These are phyloP conservation scores for Albula goreensis DNA, from an alignment of 2,113 vertebrate genomes.

Conservation along the genomic window DNA sequence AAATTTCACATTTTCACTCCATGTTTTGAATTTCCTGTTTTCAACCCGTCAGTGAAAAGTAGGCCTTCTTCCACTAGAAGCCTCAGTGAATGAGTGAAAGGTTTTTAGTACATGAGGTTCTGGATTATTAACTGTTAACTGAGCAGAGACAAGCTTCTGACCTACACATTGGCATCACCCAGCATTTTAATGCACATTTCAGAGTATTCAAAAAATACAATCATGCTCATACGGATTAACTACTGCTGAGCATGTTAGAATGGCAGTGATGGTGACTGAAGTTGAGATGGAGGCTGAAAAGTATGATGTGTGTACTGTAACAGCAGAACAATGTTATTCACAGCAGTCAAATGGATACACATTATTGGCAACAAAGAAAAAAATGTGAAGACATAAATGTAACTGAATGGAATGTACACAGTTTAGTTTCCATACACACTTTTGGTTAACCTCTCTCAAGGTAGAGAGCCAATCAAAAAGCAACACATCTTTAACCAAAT, in stretches of 20 bases:
- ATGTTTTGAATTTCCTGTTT: not conserved
- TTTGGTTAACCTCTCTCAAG: not conserved
- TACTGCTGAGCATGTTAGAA: not conserved
- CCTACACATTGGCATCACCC: not conserved
- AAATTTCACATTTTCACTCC: not conserved
- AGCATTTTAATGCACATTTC: not conserved
- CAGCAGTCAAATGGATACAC: not conserved
- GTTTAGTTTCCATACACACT: not conserved
- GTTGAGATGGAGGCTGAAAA: not conserved
- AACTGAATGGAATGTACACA: not conserved
- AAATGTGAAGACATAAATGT: not conserved
- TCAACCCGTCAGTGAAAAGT: not conserved
- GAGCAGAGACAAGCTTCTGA: not conserved
- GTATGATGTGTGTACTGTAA: not conserved
- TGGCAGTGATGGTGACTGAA: not conserved
- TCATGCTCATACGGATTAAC: not conserved
- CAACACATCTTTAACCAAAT: not conserved
- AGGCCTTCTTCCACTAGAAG: not conserved
- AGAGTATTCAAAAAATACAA: not conserved
- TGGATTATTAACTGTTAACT: not conserved
- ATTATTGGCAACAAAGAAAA: not conserved
- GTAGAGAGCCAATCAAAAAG: not conserved
- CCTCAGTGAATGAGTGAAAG: not conserved
- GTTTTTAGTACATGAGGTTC: not conserved
- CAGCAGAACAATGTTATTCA: not conserved